phyloP scores from a whole-genome alignment of 2,888 invertebrate species.

The Drepana falcataria region DNA sequence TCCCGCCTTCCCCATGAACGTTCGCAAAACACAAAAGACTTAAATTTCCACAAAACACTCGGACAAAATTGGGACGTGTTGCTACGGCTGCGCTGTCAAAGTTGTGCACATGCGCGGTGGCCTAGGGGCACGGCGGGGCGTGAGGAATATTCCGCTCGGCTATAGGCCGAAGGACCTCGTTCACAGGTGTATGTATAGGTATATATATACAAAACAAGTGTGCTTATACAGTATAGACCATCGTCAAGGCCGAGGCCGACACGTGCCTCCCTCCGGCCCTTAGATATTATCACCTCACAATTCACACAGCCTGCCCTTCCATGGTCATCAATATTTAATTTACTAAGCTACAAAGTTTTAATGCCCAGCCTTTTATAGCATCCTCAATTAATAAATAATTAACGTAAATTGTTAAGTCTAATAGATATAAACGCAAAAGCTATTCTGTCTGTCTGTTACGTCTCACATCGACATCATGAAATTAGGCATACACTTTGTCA shows the following conservation, averaged over 20 bases:
- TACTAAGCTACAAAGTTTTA: too few relatives aligned
- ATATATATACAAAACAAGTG: constrained; percentile 17
- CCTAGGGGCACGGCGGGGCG: constrained; percentile 64
- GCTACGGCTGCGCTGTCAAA: constrained; percentile 59
- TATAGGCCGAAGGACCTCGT: constrained; percentile 57
- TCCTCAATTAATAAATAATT: too few relatives aligned
- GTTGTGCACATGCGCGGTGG: constrained; percentile 52
- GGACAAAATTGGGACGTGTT: constrained; percentile 57
- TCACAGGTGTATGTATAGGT: constrained; percentile 34
- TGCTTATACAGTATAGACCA: constrained; percentile 17
- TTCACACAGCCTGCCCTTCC: not conserved
- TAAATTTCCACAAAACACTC: constrained; percentile 36
- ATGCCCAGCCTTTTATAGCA: too few relatives aligned
- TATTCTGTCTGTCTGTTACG: too few relatives aligned
- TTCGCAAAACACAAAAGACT: constrained; percentile 8
- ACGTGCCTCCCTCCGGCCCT: constrained; percentile 40
- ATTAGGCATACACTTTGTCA: too few relatives aligned
- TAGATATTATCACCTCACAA: constrained; percentile 14
- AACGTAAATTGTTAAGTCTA: too few relatives aligned
- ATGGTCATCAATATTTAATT: not conserved
- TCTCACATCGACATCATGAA: too few relatives aligned
- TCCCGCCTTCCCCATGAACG: not conserved
- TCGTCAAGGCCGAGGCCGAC: constrained; percentile 62
- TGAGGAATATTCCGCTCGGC: constrained; percentile 48
- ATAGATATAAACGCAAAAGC: too few relatives aligned